Conservation (phyloP, 2,888 invertebrate species). For the Biston stratarius region DNA sequence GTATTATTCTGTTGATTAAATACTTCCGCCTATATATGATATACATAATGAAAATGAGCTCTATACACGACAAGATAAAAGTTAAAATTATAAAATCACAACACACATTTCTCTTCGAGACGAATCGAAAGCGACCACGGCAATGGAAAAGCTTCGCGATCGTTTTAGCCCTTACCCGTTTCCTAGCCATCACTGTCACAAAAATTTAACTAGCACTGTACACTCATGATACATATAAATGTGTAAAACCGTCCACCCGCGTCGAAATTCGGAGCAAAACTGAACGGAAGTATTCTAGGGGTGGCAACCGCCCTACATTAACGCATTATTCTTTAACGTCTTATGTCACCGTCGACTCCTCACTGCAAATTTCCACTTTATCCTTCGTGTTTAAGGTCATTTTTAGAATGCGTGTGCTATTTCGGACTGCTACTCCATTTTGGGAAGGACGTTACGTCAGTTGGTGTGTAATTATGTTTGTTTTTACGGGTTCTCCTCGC, state of each 20-base stretch:
- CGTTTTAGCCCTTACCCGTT: constrained; percentile 72
- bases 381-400: constrained; percentile 39
- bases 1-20: too few species aligned
- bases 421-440: constrained; percentile 40
- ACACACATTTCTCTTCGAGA: constrained; percentile 40
- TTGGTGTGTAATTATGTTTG: constrained; percentile 42
- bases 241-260: constrained; percentile 52
- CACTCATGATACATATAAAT: constrained; percentile 31
- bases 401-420: constrained; percentile 29
- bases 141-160: constrained; percentile 44
- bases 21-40: neutral
- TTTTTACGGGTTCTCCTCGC: constrained; percentile 35
- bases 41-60: constrained; percentile 2
- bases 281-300: constrained; percentile 62
- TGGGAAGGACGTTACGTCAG: constrained; percentile 46
- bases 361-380: constrained; percentile 48
- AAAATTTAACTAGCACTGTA: constrained; percentile 41
- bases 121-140: constrained; percentile 35
- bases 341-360: constrained; percentile 47
- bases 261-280: constrained; percentile 60
- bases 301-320: constrained; percentile 71
- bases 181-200: constrained; percentile 72
- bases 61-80: neutral
- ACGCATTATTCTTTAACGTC: constrained; percentile 54
- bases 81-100: constrained; percentile 9